Percentiles rank a stretch among this genome's conserved stretches.
Conservation (phyloP, 2,888 invertebrate species). For the Leptinotarsa haldemani region DNA sequence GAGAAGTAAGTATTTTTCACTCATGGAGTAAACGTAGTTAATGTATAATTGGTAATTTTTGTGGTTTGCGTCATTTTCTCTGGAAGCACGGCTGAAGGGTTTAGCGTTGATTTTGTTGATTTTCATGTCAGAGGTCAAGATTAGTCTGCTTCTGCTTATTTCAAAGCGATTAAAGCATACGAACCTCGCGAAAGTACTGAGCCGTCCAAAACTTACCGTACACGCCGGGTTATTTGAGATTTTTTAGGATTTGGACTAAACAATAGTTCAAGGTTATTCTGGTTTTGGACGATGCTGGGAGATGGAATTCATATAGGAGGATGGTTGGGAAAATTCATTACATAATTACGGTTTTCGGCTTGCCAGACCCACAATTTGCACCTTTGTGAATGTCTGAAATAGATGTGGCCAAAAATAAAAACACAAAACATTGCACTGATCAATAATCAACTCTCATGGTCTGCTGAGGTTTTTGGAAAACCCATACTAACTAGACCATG, state of each 20-base stretch:
- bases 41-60: not conserved
- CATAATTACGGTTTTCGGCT: slow-evolving; percentile 21
- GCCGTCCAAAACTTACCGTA: not conserved
- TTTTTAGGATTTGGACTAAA: slow-evolving; percentile 34
- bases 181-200: not conserved
- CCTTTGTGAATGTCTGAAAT: not conserved
- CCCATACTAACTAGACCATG: slow-evolving; percentile 7
- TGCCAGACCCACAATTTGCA: slow-evolving; percentile 9
- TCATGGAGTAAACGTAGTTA: not conserved
- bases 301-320: slow-evolving; percentile 34
- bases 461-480: slow-evolving; percentile 15
- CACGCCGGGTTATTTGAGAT: slow-evolving; percentile 24
- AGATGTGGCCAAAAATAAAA: slow-evolving; percentile 16
- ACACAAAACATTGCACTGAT: slow-evolving; percentile 30
- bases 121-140: slow-evolving; percentile 57
- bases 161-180: slow-evolving; percentile 18
- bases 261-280: slow-evolving; percentile 53
- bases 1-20: slow-evolving; percentile 58
- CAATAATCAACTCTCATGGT: slow-evolving; percentile 36
- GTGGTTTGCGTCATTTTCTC: not conserved
- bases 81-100: slow-evolving; percentile 37
- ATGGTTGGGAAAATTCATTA: slow-evolving; percentile 32
- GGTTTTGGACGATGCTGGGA: slow-evolving; percentile 40
- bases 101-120: slow-evolving; percentile 50
- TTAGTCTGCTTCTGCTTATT: slow-evolving; percentile 50